Base-by-base conservation (phyloP, 2,797 vertebrate genomes). In the Staurois parvus region DNA sequence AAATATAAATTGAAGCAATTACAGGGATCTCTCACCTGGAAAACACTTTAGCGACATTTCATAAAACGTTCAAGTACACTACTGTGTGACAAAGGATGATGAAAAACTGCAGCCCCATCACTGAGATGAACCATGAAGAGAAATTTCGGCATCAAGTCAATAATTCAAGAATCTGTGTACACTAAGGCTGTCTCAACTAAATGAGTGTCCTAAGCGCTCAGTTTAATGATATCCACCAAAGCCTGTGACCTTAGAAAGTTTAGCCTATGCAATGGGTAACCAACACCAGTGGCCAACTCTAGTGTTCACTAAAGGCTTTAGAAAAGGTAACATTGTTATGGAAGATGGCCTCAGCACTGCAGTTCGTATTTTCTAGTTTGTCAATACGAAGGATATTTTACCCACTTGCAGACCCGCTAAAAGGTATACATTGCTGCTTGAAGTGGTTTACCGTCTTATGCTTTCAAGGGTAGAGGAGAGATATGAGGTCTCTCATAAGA, bases 1-100 rank as follows among this genome's bases (percentile, higher is more conserved):
- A 72, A 73, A 37, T 64, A 42, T 42, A 81, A 81, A 81, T 29
- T 72, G 48, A 42, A 4, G 48, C 69, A 72, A 73, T 73, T 81
- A 81, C 34, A 73, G n/a, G 69, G 17, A 9, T 24, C 40, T 19
- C 48, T 81, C 79, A 81, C 37, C 68, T 19, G 21, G 79, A 73
- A 73, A 69, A 69, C 79, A 56, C 30, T 56, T 19, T 62, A 62
- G 3, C 28, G 32, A 19, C 37, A 73, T 7, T 1, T 26, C 26
- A 66, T 66, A 24, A 59, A 59, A 21, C n/a, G 1, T 59, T 59
- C 21, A 21, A 8, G 52, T 9, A 59, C 52, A 59, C 19, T 24
- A 59, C 17, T 45, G 19, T 19, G 48, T 59, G 52, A 59, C 52
- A 59, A 59, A 59, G 52, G 7, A 59, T 24, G 21, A 59, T 7